Evolutionary conservation across 2,888 invertebrate species (phyloP), one percentile per base, ranked within the genome.

Genomic region (Tupiocoris notatus): DNA sequence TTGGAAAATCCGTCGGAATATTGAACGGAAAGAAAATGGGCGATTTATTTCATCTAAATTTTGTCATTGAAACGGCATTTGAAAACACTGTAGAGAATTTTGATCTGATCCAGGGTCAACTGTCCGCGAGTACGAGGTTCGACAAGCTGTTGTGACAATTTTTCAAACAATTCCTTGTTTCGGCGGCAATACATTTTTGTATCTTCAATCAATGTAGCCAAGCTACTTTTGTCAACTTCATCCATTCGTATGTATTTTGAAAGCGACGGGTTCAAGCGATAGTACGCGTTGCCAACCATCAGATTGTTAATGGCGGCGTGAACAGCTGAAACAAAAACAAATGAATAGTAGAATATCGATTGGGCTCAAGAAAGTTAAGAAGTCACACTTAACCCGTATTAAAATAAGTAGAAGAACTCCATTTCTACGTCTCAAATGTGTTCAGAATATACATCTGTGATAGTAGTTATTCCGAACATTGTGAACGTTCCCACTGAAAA

Each of bases 211-310:
- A 96, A 85, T 82, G 88, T 88, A 77, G 88, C 86, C 70, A 95
- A 85, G 83, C 91, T 91, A 22, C 88, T 88, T 0, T 91, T 88
- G 79, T 91, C 85, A 56, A 91, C 91, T 85, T 95, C 95, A 81
- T 92, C 92, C 88, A 96, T 90, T 16, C 88, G 87, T 75, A 93
- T 86, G 83, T 91, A 89, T 82, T 92, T 90, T 76, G 92, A 90
- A 76, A 96, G 85, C 81, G 94, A 94, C 0, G 96, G 96, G 85
- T 96, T 96, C 84, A 96, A 91, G 2, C 96, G 88, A 84, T 88
- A 95, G 84, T 96, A 95, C 54, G 88, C 86, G 58, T 89, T 87
- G 0, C 88, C 86, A 0, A 92, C 91, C 0, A 94, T 84, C 68
- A 93, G 85, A 84, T 94, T 94, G 82, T 89, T 90, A 79, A 94